Percentiles rank a stretch among this genome's conserved stretches.
These are phyloP conservation scores for Nemurella pictetii DNA, from an alignment of 2,888 invertebrate species.

Conservation along the genomic window DNA sequence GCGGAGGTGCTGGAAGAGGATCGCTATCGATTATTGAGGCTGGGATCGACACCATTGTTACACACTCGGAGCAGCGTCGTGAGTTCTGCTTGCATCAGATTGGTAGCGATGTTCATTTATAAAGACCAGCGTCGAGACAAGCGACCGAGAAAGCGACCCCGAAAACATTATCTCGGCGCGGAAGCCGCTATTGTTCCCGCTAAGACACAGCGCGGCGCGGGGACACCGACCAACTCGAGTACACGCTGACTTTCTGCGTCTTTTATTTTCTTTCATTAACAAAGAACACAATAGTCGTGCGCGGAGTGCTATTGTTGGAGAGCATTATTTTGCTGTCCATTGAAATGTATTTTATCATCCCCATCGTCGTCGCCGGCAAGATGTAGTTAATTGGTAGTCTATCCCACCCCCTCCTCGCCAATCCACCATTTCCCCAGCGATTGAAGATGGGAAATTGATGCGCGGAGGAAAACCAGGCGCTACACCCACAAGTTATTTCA, in stretches of 20 bases:
- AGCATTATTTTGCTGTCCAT: neutral
- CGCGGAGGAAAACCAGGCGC: no score
- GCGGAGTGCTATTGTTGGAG: neutral
- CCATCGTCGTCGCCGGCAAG: neutral
- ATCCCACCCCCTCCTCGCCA: neutral
- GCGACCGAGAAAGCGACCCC: neutral
- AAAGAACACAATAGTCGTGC: neutral
- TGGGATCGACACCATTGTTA: conserved; percentile 8
- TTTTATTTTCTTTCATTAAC: neutral
- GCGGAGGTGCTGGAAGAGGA: neutral
- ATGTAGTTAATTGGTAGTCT: neutral
- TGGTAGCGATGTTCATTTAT: neutral
- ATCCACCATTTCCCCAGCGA: no score
- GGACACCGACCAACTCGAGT: neutral
- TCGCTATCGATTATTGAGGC: conserved; percentile 24
- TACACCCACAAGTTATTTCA: no score
- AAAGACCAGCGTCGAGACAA: neutral
- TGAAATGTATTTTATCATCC: neutral
- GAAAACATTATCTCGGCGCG: neutral
- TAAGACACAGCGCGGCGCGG: neutral
- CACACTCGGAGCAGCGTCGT: neutral
- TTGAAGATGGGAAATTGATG: no score
- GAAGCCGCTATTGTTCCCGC: neutral
- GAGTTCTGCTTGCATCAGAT: conserved; percentile 4
- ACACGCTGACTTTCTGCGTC: neutral